Percentiles rank a stretch among this genome's conserved stretches.
These are phyloP conservation scores for Ahaetulla prasina DNA, from an alignment of 2,113 vertebrate species.

Conservation along the genomic window DNA sequence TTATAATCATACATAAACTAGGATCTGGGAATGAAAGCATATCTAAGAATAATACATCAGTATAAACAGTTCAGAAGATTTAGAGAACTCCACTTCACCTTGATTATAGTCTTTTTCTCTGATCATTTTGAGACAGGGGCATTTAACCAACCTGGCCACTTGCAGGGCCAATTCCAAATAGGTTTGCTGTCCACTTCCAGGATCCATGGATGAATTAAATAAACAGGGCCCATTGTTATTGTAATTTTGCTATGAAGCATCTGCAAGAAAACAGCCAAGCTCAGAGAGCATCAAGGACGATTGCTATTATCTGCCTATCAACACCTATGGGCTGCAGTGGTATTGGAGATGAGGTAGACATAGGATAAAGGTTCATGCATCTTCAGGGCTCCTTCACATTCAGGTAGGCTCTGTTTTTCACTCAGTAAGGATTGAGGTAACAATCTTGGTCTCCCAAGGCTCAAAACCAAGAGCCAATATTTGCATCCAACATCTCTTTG, in stretches of 20 bases:
- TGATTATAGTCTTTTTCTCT: not conserved
- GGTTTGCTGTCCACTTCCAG: not conserved
- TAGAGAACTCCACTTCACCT: not conserved
- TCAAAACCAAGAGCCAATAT: not conserved
- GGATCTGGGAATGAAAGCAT: not conserved
- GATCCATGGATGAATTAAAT: not conserved
- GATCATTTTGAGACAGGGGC: not conserved
- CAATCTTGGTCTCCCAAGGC: not conserved
- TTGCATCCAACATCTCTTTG: not conserved
- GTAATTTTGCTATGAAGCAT: not conserved
- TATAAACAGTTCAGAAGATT: not conserved
- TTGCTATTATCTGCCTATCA: not conserved
- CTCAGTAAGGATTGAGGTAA: not conserved
- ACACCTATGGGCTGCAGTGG: not conserved
- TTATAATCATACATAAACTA: not conserved
- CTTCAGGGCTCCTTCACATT: not conserved
- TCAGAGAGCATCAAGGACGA: not conserved
- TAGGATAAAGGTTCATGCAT: not conserved
- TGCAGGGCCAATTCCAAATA: not conserved
- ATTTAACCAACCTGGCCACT: not conserved
- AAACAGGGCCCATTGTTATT: not conserved
- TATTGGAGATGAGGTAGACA: not conserved
- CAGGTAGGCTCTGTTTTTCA: not conserved
- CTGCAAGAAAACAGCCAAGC: not conserved
- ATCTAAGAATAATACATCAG: not conserved